Base-by-base conservation (phyloP, 1,140 invertebrate species). In the Augochlora pura region DNA sequence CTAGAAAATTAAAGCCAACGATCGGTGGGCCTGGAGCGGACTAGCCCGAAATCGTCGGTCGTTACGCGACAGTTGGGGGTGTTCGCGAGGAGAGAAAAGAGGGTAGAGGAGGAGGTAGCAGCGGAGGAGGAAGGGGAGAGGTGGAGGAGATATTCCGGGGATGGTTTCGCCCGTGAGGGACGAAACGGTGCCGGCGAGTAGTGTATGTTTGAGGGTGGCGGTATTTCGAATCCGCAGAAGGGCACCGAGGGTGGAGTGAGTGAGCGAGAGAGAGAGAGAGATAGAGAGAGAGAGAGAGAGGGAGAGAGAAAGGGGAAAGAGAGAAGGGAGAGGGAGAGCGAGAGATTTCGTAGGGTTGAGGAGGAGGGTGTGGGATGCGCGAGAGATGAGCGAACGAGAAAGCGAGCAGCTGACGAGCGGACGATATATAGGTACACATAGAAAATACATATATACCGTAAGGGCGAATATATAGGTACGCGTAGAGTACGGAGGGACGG, bases 371-470 rank as follows among this genome's bases (percentile, higher is more conserved):
- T 62, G 77, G 67, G 68, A 78, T 78, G 70, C 70, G 77, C 77
- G 70, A 64, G 82, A 84, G 83, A 81, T 69, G 90, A 90, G 85
- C 86, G 88, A 91, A 89, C 87, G 89, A 90, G 88, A 89, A 90
- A 89, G 86, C 86, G 88, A 90, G 87, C 91, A 92, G 90, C 91
- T 92, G 91, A 91, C 90, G 90, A 89, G 86, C 87, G 88, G 87
- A 91, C 86, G 86, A 88, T 84, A 76, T 67, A 77, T 83, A 75
- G 67, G 77, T 78, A 79, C 32, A 32, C 21, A 86, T 83, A 86
- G 83, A 57, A 82, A 80, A 77, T 60, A 70, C 23, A 27, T 70
- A 77, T 71, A 66, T 75, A 63, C 42, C 52, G 63, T 66, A 74
- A 80, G 77, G 77, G 71, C 62, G 72, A 75, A 86, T 88, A 87